Conservation (phyloP, 2,113 vertebrate species). For the Melanocharis versteri region DNA sequence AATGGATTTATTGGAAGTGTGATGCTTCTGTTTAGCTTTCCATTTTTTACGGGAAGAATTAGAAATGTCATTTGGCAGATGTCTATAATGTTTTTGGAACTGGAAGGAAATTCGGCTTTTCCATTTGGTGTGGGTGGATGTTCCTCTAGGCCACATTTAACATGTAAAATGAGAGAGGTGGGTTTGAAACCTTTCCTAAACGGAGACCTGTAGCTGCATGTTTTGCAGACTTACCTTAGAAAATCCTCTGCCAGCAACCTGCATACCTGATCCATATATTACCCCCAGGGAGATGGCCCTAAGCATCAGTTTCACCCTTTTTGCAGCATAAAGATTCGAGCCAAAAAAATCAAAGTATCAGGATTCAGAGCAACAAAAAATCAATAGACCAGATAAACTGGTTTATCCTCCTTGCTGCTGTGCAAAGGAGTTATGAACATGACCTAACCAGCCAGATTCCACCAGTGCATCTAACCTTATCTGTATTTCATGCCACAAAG, state of each 20-base stretch:
- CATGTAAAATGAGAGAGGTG: constrained; percentile 36
- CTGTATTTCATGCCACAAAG: not conserved
- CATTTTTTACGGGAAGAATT: constrained; percentile 59
- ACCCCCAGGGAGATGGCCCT: not conserved
- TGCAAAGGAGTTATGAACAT: constrained; percentile 12
- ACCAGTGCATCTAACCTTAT: constrained; percentile 21
- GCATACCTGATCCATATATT: constrained; percentile 24
- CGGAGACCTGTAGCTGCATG: constrained; percentile 8
- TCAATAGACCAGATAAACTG: constrained; percentile 61
- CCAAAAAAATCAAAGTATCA: constrained; percentile 44
- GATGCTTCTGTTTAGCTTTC: constrained; percentile 54
- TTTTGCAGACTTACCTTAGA: constrained; percentile 39
- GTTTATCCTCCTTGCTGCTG: constrained; percentile 47
- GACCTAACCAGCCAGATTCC: constrained; percentile 8
- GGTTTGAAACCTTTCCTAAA: constrained; percentile 54
- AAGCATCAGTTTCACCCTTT: constrained; percentile 34
- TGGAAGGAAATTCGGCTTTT: constrained; percentile 60
- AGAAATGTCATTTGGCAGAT: constrained; percentile 64
- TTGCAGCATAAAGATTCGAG: constrained; percentile 16
- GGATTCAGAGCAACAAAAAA: constrained; percentile 45
- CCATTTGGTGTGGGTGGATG: constrained; percentile 47
- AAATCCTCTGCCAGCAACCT: constrained; percentile 37
- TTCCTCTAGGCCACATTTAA: constrained; percentile 53
- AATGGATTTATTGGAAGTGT: constrained; percentile 45
- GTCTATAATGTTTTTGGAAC: constrained; percentile 51